Conservation (phyloP, 2,113 vertebrate genomes). For the Centropus unirufus region DNA sequence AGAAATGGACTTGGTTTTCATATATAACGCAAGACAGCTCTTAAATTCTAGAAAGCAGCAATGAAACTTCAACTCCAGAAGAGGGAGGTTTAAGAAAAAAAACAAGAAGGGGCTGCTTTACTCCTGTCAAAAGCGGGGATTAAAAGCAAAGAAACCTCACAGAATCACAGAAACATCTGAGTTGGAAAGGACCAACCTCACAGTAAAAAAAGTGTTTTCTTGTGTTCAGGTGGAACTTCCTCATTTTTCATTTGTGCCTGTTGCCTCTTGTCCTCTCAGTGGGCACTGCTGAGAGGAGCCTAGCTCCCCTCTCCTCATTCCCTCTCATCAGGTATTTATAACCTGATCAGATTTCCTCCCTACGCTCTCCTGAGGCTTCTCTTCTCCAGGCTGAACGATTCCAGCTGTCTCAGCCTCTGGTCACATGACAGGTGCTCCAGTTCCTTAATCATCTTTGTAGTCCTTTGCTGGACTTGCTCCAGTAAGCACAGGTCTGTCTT, state of each 20-base stretch:
- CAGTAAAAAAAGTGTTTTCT: not conserved
- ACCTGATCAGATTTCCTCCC: not conserved
- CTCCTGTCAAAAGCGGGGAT: not conserved
- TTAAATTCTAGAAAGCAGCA: not conserved
- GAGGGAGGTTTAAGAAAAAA: not conserved
- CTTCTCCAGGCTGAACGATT: not conserved
- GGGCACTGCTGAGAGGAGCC: not conserved
- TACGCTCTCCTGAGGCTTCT: not conserved
- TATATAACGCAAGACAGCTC: not conserved
- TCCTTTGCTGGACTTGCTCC: not conserved
- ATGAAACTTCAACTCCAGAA: not conserved
- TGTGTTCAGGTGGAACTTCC: not conserved
- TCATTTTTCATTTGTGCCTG: not conserved
- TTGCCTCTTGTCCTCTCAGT: not conserved
- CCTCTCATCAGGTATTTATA: not conserved
- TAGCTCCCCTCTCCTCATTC: not conserved
- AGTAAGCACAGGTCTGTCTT: not conserved
- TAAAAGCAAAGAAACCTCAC: rapidly evolving
- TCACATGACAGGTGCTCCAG: not conserved
- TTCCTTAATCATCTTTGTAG: not conserved
- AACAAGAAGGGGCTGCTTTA: not conserved
- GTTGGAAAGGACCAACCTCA: not conserved
- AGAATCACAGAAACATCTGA: not conserved
- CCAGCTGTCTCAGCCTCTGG: not conserved
- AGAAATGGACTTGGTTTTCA: not conserved